Evolutionary conservation across 2,113 vertebrate genomes (phyloP), one percentile per base, ranked within the genome.

Genomic region (Pituophis catenifer): DNA sequence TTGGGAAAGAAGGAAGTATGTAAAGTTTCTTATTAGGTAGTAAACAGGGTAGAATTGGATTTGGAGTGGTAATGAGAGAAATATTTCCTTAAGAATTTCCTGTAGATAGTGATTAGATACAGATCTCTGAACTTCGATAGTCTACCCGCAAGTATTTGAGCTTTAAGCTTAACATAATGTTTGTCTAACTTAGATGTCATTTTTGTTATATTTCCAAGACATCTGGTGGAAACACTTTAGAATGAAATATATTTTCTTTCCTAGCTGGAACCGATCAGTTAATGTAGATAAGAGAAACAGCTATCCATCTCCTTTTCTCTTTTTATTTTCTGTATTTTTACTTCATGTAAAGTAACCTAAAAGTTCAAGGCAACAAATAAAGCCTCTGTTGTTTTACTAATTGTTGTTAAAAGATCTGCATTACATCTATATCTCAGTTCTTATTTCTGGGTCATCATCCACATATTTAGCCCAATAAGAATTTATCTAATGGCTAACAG

Each of bases 41-140:
- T 54, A 23, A 90, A 53, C 88, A 90, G 91, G 65, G 92, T 92
- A 4, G 94, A 94, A 91, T 95, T 94, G 91, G 17, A 86, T 92
- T 92, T 94, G 93, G 21, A 65, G 89, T 70, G 1, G 0, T 53
- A 59, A 91, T 96, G 92, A 95, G 95, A 95, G 94, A 91, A 95
- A 96, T 90, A 26, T 24, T 95, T 94, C 94, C 94, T 1, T 75
- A 92, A 93, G 81, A 96, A 94, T 95, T 95, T 95, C 94, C 90
- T 95, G 94, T 94, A 95, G 96, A 95, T 95, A 94, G 90, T 95
- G 96, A 96, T 95, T 96, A 92, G 93, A 93, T 96, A 90, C 86
- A 94, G 81, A 96, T 96, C 94, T 96, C 92, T 96, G 95, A 95
- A 97, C 95, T 97, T 97, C 65, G 95, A 89, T 95, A 92, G 95